Evolutionary conservation across 2,888 invertebrate species (phyloP).

Genomic region (Polia nebulosa): DNA sequence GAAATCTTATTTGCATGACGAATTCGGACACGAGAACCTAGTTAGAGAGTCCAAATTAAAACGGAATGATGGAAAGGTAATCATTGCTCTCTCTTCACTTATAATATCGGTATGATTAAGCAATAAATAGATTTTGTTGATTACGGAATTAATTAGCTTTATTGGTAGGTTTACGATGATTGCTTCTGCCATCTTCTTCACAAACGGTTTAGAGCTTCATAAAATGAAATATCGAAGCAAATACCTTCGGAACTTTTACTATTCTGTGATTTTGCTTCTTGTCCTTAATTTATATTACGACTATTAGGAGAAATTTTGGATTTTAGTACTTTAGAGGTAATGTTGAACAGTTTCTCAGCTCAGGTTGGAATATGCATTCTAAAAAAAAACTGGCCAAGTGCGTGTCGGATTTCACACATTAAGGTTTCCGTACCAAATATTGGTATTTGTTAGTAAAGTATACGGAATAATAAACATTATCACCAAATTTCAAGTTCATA

Average conservation of each 20-base stretch:
- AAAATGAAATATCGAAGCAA: slow-evolving; percentile 53
- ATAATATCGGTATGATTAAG: slow-evolving; percentile 55
- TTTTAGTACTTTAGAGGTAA: neutral
- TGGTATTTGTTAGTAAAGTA: too few species aligned
- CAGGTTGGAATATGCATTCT: too few species aligned
- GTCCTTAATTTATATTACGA: slow-evolving; percentile 29
- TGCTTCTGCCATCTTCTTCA: slow-evolving; percentile 43
- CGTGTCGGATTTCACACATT: too few species aligned
- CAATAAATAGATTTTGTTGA: slow-evolving; percentile 60
- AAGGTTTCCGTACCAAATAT: too few species aligned
- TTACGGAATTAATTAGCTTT: slow-evolving; percentile 57
- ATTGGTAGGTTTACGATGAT: slow-evolving; percentile 58
- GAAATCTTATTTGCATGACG: slow-evolving; percentile 57
- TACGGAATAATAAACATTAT: too few species aligned
- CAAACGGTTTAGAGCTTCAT: slow-evolving; percentile 55
- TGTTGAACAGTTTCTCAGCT: neutral
- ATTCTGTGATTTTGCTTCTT: slow-evolving; percentile 3
- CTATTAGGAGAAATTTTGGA: neutral
- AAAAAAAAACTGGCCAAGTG: too few species aligned
- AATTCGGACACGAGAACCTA: slow-evolving; percentile 56
- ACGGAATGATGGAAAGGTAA: slow-evolving; percentile 40
- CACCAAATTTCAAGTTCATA: too few species aligned
- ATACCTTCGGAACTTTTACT: slow-evolving; percentile 30
- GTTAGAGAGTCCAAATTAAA: slow-evolving; percentile 50
- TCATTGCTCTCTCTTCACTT: slow-evolving; percentile 40